Evolutionary conservation across 2,113 vertebrate genomes (phyloP).

Genomic region (Erythrolamprus reginae): DNA sequence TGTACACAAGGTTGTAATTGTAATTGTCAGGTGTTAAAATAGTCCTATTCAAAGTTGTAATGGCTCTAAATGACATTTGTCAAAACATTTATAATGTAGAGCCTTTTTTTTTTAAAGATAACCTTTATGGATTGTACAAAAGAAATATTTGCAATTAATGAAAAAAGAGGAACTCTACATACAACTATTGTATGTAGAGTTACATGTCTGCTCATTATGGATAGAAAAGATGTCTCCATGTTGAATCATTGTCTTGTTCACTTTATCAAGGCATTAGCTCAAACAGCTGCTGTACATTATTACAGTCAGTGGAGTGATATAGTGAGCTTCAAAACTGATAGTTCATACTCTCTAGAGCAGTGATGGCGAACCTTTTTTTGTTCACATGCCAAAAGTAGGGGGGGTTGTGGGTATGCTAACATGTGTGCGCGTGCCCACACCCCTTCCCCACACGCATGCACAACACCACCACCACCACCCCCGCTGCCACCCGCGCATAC

Average conservation of each 20-base stretch:
- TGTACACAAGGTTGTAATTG: not conserved
- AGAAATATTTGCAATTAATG: not conserved
- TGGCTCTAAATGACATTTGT: not conserved
- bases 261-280: not conserved
- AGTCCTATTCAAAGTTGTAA: not conserved
- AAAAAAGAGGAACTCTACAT: not conserved
- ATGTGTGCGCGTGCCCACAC: too few species aligned
- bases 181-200: not conserved
- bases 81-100: not conserved
- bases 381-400: too few species aligned
- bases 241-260: not conserved
- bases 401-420: too few species aligned
- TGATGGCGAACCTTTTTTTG: too few species aligned
- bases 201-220: not conserved
- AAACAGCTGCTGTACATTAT: not conserved
- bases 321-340: not conserved
- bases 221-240: not conserved
- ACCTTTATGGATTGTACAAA: not conserved
- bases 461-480: too few species aligned
- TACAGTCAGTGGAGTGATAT: not conserved
- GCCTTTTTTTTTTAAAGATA: not conserved
- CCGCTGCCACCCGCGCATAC: too few species aligned
- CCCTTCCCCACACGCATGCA: too few species aligned
- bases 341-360: not conserved
- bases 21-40: not conserved